Conservation (phyloP, 1,140 invertebrate species). For the Brachionus asplanchnoidis region DNA sequence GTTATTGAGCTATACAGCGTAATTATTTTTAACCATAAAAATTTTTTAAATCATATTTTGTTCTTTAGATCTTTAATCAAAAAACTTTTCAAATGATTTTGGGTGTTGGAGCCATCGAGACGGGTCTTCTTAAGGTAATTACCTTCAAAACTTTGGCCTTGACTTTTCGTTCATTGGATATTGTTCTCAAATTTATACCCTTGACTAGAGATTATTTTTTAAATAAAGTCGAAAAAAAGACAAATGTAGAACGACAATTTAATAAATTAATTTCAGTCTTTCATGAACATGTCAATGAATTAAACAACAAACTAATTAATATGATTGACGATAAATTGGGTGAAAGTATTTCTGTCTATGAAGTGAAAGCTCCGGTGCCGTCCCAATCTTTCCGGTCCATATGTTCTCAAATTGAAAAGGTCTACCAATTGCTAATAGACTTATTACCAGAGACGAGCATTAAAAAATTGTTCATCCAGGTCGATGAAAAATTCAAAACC, state of each 20-base stretch:
- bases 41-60: neutral
- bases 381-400: slow-evolving; percentile 84
- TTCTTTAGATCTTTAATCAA: slow-evolving; percentile 76
- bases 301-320: slow-evolving; percentile 79
- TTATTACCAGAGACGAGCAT: slow-evolving; percentile 63
- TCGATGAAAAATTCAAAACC: slow-evolving; percentile 80
- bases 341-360: slow-evolving; percentile 55
- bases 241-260: slow-evolving; percentile 21
- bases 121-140: slow-evolving; percentile 90
- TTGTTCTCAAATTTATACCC: slow-evolving; percentile 21
- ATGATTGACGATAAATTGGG: slow-evolving; percentile 78
- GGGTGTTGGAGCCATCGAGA: slow-evolving; percentile 85
- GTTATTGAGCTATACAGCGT: slow-evolving; percentile 74
- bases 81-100: slow-evolving; percentile 86
- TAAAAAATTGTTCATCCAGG: slow-evolving; percentile 73
- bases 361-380: slow-evolving; percentile 86
- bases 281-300: slow-evolving; percentile 79
- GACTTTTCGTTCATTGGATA: slow-evolving; percentile 16
- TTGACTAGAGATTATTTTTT: neutral
- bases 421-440: slow-evolving; percentile 77
- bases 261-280: slow-evolving; percentile 56
- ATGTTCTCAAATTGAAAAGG: slow-evolving; percentile 80
- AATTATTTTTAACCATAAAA: slow-evolving; percentile 12
- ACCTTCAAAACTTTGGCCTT: slow-evolving; percentile 76
- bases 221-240: neutral